Evolutionary conservation across 2,888 invertebrate species (phyloP), one percentile per base, ranked within the genome.

Genomic region (Hypolimnas misippus): DNA sequence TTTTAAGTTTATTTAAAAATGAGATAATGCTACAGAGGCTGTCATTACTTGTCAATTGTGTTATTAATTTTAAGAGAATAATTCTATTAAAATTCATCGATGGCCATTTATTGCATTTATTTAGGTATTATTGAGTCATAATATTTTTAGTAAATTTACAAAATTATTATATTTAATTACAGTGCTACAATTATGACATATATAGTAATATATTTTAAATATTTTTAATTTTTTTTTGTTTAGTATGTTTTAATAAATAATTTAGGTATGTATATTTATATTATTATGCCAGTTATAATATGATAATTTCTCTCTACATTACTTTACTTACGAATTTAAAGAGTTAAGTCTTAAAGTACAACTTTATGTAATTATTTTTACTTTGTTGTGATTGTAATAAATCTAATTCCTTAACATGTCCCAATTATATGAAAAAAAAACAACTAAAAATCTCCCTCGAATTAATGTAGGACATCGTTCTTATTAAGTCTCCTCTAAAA

Each of bases 51-150:
- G 35, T 38, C 46, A 38, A 52, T 46, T 40, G 49, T 58, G 29
- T 50, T 57, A 44, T 54, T 57, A 29, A n/a, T 54, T 53, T 38
- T 42, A 51, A 60, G 55, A 46, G 12, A 12, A 46, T 21, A 21
- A 21, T 21, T 59, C 19, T 51, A 25, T 50, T 58, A 16, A 25
- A 49, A 46, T 31, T 31, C 14, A 7, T 55, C 19, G 44, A 35
- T 51, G 50, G 56, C 49, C 54, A 50, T 65, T 54, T 6, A 53
- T 57, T 38, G 62, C 63, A 63, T 66, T 63, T 65, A 58, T 51
- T 42, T 52, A 17, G 16, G n/a, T 12, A 16, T 17, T 44, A 44
- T 38, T 16, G 17, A 17, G 17, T 31, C 12, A 29, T 4, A 17
- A 16, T 14, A 14, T 29, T 77, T 55, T 29, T 56, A 35, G 3